Conservation (phyloP, 1,140 invertebrate species). For the Drosophila mayri region DNA sequence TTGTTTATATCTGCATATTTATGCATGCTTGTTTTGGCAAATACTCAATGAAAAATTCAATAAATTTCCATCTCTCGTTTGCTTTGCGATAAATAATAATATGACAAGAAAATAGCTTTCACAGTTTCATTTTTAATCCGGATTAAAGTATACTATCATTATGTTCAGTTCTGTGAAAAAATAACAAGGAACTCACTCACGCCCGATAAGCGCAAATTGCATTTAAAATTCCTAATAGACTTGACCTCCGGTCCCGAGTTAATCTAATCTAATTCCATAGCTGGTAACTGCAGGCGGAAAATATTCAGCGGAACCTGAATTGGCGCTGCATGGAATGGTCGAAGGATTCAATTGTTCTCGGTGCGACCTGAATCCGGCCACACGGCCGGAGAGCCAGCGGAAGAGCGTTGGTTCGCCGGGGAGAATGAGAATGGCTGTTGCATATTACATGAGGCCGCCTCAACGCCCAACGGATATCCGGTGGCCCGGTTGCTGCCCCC, state of each 20-base stretch:
- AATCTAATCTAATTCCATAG: constrained; percentile 63
- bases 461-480: constrained; percentile 68
- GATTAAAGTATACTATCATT: neutral
- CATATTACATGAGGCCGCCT: constrained; percentile 64
- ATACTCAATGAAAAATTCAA: neutral
- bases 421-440: constrained; percentile 47
- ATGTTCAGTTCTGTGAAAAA: neutral
- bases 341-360: constrained; percentile 62
- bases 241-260: constrained; percentile 16
- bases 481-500: constrained; percentile 18
- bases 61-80: neutral
- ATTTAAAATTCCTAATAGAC: constrained; percentile 66
- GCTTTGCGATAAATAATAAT: too few species aligned
- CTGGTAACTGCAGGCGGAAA: constrained; percentile 29
- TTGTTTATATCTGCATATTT: neutral
- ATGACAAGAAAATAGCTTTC: neutral
- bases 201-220: constrained; percentile 54
- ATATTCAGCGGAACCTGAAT: constrained; percentile 44
- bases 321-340: constrained; percentile 11
- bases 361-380: constrained; percentile 46
- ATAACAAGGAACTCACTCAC: neutral
- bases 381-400: neutral
- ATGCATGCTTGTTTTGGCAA: neutral
- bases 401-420: constrained; percentile 19
- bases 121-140: neutral